phyloP scores from a whole-genome alignment of 1,140 invertebrate genomes.

The Acyrthosiphon pisum region DNA sequence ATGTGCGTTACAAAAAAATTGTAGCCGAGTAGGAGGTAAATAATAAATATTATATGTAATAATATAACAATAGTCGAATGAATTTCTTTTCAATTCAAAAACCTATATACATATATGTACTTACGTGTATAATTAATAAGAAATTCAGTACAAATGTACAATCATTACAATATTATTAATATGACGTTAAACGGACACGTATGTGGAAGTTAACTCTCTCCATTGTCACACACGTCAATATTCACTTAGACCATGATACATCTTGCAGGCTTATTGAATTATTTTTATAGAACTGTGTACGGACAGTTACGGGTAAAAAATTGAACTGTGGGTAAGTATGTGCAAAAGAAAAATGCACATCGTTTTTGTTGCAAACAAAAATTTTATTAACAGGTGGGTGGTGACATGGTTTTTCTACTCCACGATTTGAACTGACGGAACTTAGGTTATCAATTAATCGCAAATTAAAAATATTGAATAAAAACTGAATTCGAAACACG shows the following conservation, averaged over 20 bases:
- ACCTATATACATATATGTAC: neutral
- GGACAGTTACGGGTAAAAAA: neutral
- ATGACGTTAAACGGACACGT: neutral
- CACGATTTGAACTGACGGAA: no score
- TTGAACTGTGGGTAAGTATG: neutral
- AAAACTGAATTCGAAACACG: neutral
- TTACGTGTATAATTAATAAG: neutral
- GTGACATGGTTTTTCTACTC: neutral
- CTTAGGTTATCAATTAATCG: neutral
- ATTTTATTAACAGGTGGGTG: neutral
- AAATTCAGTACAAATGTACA: neutral
- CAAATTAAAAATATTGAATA: neutral
- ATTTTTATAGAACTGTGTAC: neutral
- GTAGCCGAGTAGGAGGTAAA: neutral
- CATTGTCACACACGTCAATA: neutral
- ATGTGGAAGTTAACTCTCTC: neutral
- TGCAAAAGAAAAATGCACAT: neutral
- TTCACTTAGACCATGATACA: neutral
- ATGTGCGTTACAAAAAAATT: neutral
- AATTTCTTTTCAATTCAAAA: neutral
- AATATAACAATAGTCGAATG: neutral
- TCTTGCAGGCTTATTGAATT: neutral
- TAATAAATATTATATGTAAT: no score
- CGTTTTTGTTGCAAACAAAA: neutral
- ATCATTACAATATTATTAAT: neutral